Evolutionary conservation across 2,888 invertebrate species (phyloP), one percentile per base, ranked within the genome.

Genomic region (Neoitamus cyanurus): DNA sequence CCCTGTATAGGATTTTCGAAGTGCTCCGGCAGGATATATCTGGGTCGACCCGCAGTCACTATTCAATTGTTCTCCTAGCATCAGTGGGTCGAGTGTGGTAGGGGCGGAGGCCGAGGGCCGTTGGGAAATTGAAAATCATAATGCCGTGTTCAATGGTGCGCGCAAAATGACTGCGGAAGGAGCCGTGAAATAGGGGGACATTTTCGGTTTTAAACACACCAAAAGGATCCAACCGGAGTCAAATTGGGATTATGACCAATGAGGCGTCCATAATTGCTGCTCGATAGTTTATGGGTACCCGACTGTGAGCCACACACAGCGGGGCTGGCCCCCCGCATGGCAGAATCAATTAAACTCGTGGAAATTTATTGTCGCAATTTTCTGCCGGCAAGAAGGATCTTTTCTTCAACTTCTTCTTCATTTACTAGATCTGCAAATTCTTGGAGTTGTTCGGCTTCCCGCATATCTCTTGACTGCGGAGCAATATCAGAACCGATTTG

Each of bases 111-210:
- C 34, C 77, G 11, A 46, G 15, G 46, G 48, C 78, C 58, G 13
- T 13, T 13, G 48, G 78, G 31, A 78, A 78, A 78, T 78, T 78
- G 78, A 78, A 48, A 78, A 78, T 78, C 78, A 78, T 78, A 78
- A 78, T 78, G 78, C 78, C 42, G 3, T 48, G 78, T 30, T 78
- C 48, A 78, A 78, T 78, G 78, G 78, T 78, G 48, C 58, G 30
- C 3, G 58, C 78, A 78, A 78, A 78, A 78, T 78, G 37, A 58
- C 31, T 78, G 31, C 78, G 78, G 48, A 48, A 48, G 28, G 31
- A 48, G n/a, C 46, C 58, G 20, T 31, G 46, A 78, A 78, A 78
- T 48, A 48, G 42, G 9, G 77, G 34, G 48, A 31, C 31, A 78
- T 48, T 78, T 78, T 48, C 31, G 78, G 78, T 78, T 78, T 78